Evolutionary conservation across 2,888 invertebrate species (phyloP).

Genomic region (Drosophila tanythrix): DNA sequence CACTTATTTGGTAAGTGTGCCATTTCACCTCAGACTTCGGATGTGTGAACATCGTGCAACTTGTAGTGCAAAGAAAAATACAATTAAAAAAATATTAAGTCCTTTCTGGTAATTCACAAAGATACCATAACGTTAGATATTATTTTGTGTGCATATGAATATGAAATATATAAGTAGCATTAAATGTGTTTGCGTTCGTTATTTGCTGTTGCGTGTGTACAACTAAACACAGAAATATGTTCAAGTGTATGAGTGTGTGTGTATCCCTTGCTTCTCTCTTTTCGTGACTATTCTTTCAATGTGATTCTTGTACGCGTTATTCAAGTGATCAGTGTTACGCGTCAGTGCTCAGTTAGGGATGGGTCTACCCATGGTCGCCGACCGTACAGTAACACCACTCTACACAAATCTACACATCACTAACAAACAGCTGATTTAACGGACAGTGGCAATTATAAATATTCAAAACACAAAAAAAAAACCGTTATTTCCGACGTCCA

Average conservation of each 20-base stretch:
- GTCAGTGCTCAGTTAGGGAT: background rate
- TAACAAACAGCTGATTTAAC: too few relatives aligned
- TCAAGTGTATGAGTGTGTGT: background rate
- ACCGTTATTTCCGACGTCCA: too few relatives aligned
- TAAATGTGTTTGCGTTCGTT: background rate
- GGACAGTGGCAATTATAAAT: too few relatives aligned
- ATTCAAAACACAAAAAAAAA: too few relatives aligned
- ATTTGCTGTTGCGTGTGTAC: background rate
- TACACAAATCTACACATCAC: too few relatives aligned
- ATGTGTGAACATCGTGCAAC: conserved; percentile 25
- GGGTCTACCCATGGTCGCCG: too few relatives aligned
- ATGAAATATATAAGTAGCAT: background rate
- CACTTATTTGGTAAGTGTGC: background rate
- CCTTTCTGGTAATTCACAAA: background rate
- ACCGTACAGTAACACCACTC: too few relatives aligned
- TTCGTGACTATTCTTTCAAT: background rate
- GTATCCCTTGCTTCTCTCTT: background rate
- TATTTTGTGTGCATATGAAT: background rate
- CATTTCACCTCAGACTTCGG: conserved; percentile 44
- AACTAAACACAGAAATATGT: background rate
- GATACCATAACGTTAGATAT: too few relatives aligned
- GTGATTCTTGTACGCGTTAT: background rate
- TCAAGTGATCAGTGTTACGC: background rate
- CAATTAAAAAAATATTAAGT: background rate
- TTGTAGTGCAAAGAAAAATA: background rate